A percentile compares a stretch with the other conserved stretches of the same genome.
Evolutionary conservation across 2,797 vertebrate species (phyloP).

Genomic region (Euthynnus affinis): DNA sequence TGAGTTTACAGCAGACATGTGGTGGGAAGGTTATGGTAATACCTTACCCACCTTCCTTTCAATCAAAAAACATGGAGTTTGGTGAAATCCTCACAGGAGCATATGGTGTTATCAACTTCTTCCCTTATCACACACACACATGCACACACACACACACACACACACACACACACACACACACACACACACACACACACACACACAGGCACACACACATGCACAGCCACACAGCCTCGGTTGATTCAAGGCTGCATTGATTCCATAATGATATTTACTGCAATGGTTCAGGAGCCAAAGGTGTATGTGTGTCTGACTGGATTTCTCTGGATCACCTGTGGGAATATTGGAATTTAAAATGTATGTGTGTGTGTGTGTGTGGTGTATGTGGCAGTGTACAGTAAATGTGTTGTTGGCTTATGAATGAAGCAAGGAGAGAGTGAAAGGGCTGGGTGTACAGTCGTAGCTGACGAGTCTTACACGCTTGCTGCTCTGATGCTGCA

Average conservation of each 20-base stretch:
- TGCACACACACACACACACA: constrained; percentile 29
- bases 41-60: constrained; percentile 55
- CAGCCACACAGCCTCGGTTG: constrained; percentile 29
- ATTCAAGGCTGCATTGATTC: constrained; percentile 69
- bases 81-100: constrained; percentile 68
- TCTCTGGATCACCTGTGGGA: constrained; percentile 58
- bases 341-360: constrained; percentile 69
- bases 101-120: constrained; percentile 66
- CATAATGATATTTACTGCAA: constrained; percentile 74
- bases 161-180: constrained; percentile 9
- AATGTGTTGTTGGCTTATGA: constrained; percentile 37
- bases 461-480: constrained; percentile 29
- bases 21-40: constrained; percentile 77
- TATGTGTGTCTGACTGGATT: constrained; percentile 50
- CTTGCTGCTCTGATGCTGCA: constrained; percentile 30
- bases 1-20: constrained; percentile 76
- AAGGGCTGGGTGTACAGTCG: constrained; percentile 32
- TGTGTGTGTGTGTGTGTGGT: constrained; percentile 39
- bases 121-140: constrained; percentile 46
- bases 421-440: constrained; percentile 29
- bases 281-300: constrained; percentile 56
- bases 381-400: constrained; percentile 30
- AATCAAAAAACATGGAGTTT: constrained; percentile 73
- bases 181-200: constrained; percentile 21
- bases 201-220: constrained; percentile 17